A percentile compares a stretch with the other conserved stretches of the same genome.
These are phyloP conservation scores for Adineta ricciae DNA, from an alignment of 2,888 invertebrate species.

Conservation along the genomic window DNA sequence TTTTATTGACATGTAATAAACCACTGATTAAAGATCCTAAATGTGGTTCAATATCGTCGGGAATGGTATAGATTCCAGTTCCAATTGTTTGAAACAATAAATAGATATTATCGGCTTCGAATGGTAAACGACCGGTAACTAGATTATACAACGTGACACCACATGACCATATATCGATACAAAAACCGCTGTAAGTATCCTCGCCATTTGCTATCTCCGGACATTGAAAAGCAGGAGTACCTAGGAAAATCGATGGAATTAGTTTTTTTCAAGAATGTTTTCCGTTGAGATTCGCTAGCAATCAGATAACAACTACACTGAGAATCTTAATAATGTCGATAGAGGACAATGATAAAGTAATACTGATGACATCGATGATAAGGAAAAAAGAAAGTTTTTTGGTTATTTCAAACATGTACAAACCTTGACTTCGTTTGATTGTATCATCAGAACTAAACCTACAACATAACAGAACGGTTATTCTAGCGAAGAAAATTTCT, in stretches of 20 bases:
- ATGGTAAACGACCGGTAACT: conserved; percentile 28
- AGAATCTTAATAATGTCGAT: too few species aligned
- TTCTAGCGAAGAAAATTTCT: not conserved
- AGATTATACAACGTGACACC: conserved; percentile 30
- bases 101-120: conserved; percentile 28
- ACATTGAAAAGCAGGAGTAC: conserved; percentile 34
- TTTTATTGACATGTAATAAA: conserved; percentile 22
- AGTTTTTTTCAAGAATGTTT: too few species aligned
- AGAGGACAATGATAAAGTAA: too few species aligned
- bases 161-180: conserved; percentile 32
- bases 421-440: conserved; percentile 18
- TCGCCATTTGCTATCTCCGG: conserved; percentile 32
- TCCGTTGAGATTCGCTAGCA: too few species aligned
- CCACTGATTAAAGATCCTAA: conserved; percentile 6
- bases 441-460: conserved; percentile 16
- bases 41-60: conserved; percentile 22
- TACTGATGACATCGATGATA: too few species aligned
- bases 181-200: conserved; percentile 22
- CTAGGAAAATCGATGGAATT: not conserved
- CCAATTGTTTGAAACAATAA: conserved; percentile 30
- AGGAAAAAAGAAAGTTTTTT: too few species aligned
- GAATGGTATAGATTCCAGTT: not conserved
- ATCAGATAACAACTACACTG: too few species aligned
- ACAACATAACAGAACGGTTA: not conserved
- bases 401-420: not conserved